phyloP scores from a whole-genome alignment of 30 jellyfish, hydroid and myxozoan genomes.

The Hydractinia symbiolongicarpus region DNA sequence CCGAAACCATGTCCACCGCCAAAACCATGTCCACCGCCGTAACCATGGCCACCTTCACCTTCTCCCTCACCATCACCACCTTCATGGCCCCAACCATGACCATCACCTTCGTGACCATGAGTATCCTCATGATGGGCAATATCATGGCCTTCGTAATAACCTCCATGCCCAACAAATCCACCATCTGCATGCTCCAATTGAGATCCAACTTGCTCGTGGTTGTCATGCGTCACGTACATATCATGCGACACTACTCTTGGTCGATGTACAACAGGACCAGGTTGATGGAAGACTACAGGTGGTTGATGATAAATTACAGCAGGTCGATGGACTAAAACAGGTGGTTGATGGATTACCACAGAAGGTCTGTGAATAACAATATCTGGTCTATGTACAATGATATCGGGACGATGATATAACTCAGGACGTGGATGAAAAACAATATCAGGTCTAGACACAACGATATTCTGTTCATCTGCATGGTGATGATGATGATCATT shows the following conservation, averaged over 20 bases:
- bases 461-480: conserved; percentile 88
- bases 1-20: conserved; percentile 34
- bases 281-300: conserved; percentile 98
- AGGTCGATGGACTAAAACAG: conserved; percentile 95
- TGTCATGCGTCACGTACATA: conserved; percentile 80
- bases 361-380: conserved; percentile 97
- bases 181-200: conserved; percentile 89
- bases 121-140: conserved; percentile 62
- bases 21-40: conserved; percentile 42
- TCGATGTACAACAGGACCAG: conserved; percentile 96
- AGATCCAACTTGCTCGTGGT: conserved; percentile 94
- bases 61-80: conserved; percentile 51
- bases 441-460: conserved; percentile 88
- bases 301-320: conserved; percentile 97
- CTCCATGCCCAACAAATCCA: conserved; percentile 66
- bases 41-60: conserved; percentile 56
- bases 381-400: conserved; percentile 95
- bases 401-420: conserved; percentile 91
- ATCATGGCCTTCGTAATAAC: conserved; percentile 92
- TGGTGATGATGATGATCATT: conserved; percentile 55
- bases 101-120: conserved; percentile 40
- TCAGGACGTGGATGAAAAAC: conserved; percentile 99
- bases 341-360: conserved; percentile 95
- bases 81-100: conserved; percentile 51
- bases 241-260: conserved; percentile 96